phyloP scores from a whole-genome alignment of 2,113 vertebrate species.

The Lophura nycthemera region DNA sequence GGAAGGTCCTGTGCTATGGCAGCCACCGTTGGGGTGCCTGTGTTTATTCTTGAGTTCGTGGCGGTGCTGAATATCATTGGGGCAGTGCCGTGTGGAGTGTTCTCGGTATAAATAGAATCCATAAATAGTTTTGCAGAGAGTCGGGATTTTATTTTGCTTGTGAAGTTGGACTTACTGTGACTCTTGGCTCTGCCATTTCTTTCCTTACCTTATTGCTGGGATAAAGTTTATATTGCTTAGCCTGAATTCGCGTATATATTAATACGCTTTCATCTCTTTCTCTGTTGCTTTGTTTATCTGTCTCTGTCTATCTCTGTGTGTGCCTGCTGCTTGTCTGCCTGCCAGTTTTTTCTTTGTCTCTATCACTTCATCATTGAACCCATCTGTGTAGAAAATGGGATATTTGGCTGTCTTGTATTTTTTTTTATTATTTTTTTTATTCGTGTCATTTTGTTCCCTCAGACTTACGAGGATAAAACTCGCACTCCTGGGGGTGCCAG shows the following conservation, averaged over 20 bases:
- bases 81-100: not conserved
- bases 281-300: constrained; percentile 72
- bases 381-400: constrained; percentile 76
- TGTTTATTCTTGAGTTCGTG: constrained; percentile 40
- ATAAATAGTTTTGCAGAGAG: constrained; percentile 27
- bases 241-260: constrained; percentile 35
- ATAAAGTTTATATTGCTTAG: constrained; percentile 53
- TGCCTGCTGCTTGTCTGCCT: constrained; percentile 74
- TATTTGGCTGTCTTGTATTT: constrained; percentile 64
- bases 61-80: not conserved
- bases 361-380: constrained; percentile 76
- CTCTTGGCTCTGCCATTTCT: constrained; percentile 49
- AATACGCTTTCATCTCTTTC: constrained; percentile 62
- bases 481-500: constrained; percentile 70
- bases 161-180: constrained; percentile 9
- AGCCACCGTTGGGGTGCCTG: not conserved
- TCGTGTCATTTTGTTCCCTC: constrained; percentile 62
- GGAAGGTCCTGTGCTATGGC: not conserved
- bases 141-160: constrained; percentile 51
- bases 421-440: constrained; percentile 28
- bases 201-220: constrained; percentile 26
- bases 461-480: constrained; percentile 66
- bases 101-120: constrained; percentile 28
- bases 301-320: constrained; percentile 68
- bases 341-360: constrained; percentile 80